Percentiles rank a stretch among this genome's conserved stretches.
phyloP scores from a whole-genome alignment of 64 coral and sea anemone species.

The Astreopora myriophthalma region DNA sequence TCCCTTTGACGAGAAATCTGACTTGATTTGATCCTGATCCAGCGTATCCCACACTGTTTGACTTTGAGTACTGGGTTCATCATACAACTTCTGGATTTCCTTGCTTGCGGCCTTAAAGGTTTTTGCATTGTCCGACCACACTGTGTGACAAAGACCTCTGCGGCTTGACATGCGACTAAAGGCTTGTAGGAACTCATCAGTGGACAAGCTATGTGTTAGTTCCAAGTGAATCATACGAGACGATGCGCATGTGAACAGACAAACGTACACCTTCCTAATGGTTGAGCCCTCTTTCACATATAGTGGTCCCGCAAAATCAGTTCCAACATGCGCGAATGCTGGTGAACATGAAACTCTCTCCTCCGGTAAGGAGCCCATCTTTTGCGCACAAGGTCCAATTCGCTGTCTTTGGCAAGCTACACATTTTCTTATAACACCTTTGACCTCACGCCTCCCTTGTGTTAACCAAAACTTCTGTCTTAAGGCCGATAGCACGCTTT shows the following conservation, averaged over 20 bases:
- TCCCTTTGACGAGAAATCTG: background rate
- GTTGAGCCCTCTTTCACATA: constrained; percentile 40
- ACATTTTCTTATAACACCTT: constrained; percentile 22
- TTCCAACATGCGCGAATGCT: constrained; percentile 25
- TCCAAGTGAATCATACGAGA: constrained; percentile 55
- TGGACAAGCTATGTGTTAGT: constrained; percentile 14
- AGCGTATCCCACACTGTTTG: background rate
- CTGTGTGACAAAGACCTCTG: constrained; percentile 20
- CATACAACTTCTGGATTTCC: constrained; percentile 15
- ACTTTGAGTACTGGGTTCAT: background rate
- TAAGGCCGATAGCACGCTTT: background rate
- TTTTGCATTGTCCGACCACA: constrained; percentile 50
- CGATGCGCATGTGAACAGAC: constrained; percentile 33
- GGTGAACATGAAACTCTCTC: constrained; percentile 14
- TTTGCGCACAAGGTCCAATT: constrained; percentile 13
- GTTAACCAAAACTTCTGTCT: constrained; percentile 17
- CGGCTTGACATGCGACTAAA: constrained; percentile 44
- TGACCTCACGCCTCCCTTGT: constrained; percentile 28
- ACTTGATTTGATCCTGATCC: constrained; percentile 3
- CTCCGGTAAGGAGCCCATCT: constrained; percentile 20
- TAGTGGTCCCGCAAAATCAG: constrained; percentile 63
- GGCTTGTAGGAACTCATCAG: constrained; percentile 53
- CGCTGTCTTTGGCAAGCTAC: background rate
- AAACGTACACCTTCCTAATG: constrained; percentile 56
- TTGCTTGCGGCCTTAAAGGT: constrained; percentile 6